These are phyloP conservation scores for Leptura quadrifasciata DNA, from an alignment of 2,888 invertebrate species.

Conservation along the genomic window DNA sequence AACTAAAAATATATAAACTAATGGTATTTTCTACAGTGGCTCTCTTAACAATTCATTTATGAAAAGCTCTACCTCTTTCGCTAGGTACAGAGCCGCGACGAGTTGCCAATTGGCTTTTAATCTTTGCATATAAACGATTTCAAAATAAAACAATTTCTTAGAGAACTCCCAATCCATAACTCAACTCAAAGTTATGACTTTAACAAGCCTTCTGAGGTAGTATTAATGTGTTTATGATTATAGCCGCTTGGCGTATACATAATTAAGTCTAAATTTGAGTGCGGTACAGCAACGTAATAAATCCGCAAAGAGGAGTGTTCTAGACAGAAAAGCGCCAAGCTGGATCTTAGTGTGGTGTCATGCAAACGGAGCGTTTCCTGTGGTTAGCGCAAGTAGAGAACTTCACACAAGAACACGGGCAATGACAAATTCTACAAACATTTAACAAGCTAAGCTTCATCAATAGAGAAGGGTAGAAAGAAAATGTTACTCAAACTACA, in stretches of 20 bases:
- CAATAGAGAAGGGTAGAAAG: neutral
- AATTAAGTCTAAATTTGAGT: slow-evolving; percentile 36
- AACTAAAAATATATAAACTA: no score
- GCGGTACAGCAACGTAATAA: slow-evolving; percentile 20
- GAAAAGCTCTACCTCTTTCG: no score
- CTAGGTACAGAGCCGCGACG: neutral
- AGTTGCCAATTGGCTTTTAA: neutral
- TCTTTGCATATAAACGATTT: neutral
- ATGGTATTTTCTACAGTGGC: no score
- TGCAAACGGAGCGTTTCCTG: neutral
- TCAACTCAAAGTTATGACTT: neutral
- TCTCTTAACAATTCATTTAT: no score
- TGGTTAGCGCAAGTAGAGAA: neutral
- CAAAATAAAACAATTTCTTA: neutral
- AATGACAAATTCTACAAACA: neutral
- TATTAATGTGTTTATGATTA: slow-evolving; percentile 32
- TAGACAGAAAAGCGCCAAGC: slow-evolving; percentile 7
- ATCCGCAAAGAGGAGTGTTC: slow-evolving; percentile 24
- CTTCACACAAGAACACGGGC: neutral
- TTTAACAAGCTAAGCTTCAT: neutral
- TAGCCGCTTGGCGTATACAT: slow-evolving; percentile 23
- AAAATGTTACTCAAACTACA: no score
- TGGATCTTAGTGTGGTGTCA: neutral
- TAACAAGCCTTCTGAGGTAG: neutral
- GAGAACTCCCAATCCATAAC: neutral